phyloP scores from a whole-genome alignment of 2,888 invertebrate species.

The Eristalinus sepulchralis region DNA sequence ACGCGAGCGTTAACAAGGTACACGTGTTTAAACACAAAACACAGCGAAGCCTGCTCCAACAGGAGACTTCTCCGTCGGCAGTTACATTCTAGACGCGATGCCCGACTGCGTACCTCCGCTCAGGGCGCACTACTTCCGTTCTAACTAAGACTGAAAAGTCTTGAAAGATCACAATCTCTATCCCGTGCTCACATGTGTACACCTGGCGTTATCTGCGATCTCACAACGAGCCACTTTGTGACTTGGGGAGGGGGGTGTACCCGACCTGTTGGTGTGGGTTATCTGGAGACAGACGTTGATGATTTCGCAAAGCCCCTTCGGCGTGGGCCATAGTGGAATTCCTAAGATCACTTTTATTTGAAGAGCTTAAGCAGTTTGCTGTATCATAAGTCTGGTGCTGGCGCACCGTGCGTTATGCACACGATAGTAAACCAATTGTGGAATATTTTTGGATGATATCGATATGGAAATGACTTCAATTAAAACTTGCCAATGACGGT shows the following conservation, averaged over 20 bases:
- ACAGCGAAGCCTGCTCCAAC: neutral
- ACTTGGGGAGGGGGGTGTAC: neutral
- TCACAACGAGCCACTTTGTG: neutral
- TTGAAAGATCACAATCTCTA: neutral
- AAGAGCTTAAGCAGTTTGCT: neutral
- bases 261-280: neutral
- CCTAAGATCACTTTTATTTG: neutral
- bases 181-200: neutral
- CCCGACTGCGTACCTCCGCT: neutral
- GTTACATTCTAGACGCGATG: neutral
- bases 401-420: neutral
- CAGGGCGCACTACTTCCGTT: neutral
- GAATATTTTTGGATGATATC: constrained; percentile 1
- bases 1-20: neutral
- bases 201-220: constrained; percentile 22
- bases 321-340: neutral
- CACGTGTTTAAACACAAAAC: neutral
- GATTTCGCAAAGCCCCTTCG: neutral
- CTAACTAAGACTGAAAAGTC: neutral
- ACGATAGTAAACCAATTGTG: neutral
- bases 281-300: neutral
- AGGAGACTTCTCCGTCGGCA: neutral
- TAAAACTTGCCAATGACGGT: neutral
- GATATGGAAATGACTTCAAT: neutral
- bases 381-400: neutral